Evolutionary conservation across 35 echinoderm and acorn worm species (phyloP).

Genomic region (Hemicentrotus pulcherrimus): DNA sequence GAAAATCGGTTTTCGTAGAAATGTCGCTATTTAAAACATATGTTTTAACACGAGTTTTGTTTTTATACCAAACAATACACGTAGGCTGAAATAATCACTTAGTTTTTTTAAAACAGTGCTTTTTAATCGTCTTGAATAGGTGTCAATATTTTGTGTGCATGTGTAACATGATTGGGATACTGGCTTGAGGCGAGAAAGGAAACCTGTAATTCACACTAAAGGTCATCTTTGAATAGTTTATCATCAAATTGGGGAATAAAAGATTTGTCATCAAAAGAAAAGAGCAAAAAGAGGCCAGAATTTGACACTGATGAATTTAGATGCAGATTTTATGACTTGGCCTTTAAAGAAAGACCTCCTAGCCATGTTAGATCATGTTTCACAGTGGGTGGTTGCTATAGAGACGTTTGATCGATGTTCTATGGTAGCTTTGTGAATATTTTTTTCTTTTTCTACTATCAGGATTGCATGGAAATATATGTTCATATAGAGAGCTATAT

Average conservation of each 20-base stretch:
- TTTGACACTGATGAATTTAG: not conserved
- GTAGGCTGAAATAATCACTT: not conserved
- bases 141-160: not conserved
- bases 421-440: not conserved
- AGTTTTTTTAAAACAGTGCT: not conserved
- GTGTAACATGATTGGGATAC: not conserved
- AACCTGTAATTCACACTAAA: not conserved
- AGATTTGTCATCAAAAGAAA: too few species aligned
- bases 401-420: not conserved
- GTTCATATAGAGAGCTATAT: not conserved
- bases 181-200: not conserved
- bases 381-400: not conserved
- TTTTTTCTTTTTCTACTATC: not conserved
- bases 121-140: not conserved
- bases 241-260: not conserved
- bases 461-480: not conserved
- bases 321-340: not conserved
- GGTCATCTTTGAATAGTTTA: not conserved
- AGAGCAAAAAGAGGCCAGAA: too few species aligned
- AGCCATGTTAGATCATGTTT: not conserved
- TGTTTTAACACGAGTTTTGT: not conserved
- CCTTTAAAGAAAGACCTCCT: not conserved
- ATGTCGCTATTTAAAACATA: not conserved
- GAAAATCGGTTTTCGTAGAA: not conserved
- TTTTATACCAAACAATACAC: not conserved